Evolutionary conservation across 2,888 invertebrate species (phyloP).

Genomic region (Drosophila macrospina): DNA sequence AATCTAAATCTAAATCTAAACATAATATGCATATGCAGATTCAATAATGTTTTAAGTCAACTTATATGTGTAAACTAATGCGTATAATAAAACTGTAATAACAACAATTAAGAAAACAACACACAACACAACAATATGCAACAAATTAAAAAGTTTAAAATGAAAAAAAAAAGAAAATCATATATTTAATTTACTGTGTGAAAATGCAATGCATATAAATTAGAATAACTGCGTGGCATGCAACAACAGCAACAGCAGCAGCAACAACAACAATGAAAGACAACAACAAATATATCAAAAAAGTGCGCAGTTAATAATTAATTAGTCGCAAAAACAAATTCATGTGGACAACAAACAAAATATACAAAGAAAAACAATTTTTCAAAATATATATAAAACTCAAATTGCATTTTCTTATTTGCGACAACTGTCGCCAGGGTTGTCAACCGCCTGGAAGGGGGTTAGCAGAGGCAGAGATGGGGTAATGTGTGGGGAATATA

Average conservation of each 20-base stretch:
- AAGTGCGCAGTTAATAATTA: slow-evolving; percentile 50
- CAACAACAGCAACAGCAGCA: slow-evolving; percentile 48
- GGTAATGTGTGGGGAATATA: no score
- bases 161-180: slow-evolving; percentile 7
- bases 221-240: neutral
- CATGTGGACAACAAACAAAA: neutral
- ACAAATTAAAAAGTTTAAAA: slow-evolving; percentile 20
- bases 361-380: slow-evolving; percentile 52
- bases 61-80: slow-evolving; percentile 59
- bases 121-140: slow-evolving; percentile 25
- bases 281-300: slow-evolving; percentile 23
- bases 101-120: slow-evolving; percentile 37
- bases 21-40: slow-evolving; percentile 43
- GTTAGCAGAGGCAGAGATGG: neutral
- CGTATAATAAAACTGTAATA: slow-evolving; percentile 57
- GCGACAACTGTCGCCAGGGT: neutral
- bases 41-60: slow-evolving; percentile 71
- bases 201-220: slow-evolving; percentile 3
- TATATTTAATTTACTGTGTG: neutral
- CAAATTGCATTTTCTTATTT: neutral
- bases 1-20: no score
- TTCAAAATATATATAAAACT: slow-evolving; percentile 36
- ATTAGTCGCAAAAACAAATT: slow-evolving; percentile 15
- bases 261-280: slow-evolving; percentile 20
- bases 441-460: neutral